Base-by-base conservation (phyloP, 1,140 invertebrate species). In the Hyles euphorbiae region DNA sequence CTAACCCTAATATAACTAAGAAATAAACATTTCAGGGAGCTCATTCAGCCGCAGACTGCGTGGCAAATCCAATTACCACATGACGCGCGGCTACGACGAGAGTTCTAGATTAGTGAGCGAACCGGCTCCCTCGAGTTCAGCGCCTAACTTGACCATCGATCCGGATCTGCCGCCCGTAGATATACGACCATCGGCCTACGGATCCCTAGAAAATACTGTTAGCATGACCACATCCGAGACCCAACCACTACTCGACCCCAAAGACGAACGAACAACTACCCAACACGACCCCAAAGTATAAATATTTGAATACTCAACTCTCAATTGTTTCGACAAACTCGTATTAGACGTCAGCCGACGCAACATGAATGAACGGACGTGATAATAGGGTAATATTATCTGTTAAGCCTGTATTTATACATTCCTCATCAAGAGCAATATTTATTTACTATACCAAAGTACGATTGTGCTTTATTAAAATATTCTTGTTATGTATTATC, bases 41-140 rank as follows among this genome's bases (percentile, higher is more conserved):
- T 94, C 94, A 3, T 90, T 95, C 58, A 95, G 93, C 74, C 90
- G 94, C 53, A 88, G 93, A 58, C 92, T 95, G 61, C 91, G 94
- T 58, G 94, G 94, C 45, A 92, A 93, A 57, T 92, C 91, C 55
- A 92, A 91, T 74, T 95, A 95, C 81, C 93, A 93, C 49, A 92
- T 94, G 72, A 79, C 94, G 3, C 90, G 93, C 70, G 92, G 93
- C 0, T 91, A 83, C 58, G 92, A 89, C 61, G 91, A 92, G 62
- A 90, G 79, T 60, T 83, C 89, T 0, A 76, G 88, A 60, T 65
- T 90, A n/a, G 74, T 90, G 22, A 74, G 60, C 12, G 53, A 56
- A 10, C 67, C 74, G 2, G 68, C 63, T 0, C 69, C 84, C 4
- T 85, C 84, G 0, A 88, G 77, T 54, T 90, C 87, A 0, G 81